phyloP scores from a whole-genome alignment of 1,140 invertebrate species.

The Drosophila erecta region DNA sequence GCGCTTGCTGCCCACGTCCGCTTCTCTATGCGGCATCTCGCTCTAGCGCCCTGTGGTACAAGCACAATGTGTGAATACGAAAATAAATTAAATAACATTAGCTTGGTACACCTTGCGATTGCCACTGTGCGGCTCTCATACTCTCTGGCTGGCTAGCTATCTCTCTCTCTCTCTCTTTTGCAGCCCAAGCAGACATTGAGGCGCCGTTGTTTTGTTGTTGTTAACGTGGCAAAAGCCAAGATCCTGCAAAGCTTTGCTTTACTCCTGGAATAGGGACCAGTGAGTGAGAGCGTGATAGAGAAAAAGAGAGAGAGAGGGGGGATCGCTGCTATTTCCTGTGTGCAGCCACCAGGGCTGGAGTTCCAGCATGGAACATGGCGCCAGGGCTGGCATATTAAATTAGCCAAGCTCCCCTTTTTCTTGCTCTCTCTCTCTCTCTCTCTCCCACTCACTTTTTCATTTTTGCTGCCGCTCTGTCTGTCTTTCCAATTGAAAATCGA shows the following conservation, averaged over 20 bases:
- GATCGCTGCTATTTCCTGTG: slow-evolving; percentile 52
- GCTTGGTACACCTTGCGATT: slow-evolving; percentile 77
- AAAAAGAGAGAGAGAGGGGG: neutral
- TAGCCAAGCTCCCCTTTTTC: slow-evolving; percentile 54
- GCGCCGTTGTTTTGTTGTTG: slow-evolving; percentile 42
- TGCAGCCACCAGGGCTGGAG: slow-evolving; percentile 51
- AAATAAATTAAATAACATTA: slow-evolving; percentile 83
- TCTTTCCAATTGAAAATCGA: slow-evolving; percentile 73
- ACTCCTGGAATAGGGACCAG: neutral
- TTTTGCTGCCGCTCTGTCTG: slow-evolving; percentile 61
- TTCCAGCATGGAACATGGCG: slow-evolving; percentile 44
- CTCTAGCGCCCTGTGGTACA: slow-evolving; percentile 37
- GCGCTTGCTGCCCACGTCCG: slow-evolving; percentile 57
- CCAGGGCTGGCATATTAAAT: slow-evolving; percentile 71
- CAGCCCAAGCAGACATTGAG: slow-evolving; percentile 66
- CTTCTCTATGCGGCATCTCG: slow-evolving; percentile 26
- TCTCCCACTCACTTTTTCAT: slow-evolving; percentile 15
- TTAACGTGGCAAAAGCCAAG: slow-evolving; percentile 60
- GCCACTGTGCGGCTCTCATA: slow-evolving; percentile 57
- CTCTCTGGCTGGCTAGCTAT: neutral
- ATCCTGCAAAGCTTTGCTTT: slow-evolving; percentile 22
- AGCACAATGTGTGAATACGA: slow-evolving; percentile 66
- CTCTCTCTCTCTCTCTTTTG: slow-evolving; percentile 1
- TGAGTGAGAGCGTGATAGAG: neutral
- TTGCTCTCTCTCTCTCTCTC: neutral